These are phyloP conservation scores for Isaurus tuberculatus DNA, from an alignment of 92 coral and sea anemone species.

Conservation along the genomic window DNA sequence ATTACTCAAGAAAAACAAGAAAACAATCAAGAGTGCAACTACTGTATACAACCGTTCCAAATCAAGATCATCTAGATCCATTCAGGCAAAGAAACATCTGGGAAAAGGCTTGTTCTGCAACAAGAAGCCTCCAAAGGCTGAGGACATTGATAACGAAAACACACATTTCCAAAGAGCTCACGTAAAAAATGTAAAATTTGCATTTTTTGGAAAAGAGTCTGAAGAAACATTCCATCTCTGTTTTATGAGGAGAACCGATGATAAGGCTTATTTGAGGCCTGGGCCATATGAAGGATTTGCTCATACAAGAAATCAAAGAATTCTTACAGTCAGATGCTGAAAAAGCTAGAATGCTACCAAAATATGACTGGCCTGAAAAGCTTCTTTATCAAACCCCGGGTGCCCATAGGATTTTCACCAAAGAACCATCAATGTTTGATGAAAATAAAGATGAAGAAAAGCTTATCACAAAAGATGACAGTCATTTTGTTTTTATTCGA, in stretches of 20 bases:
- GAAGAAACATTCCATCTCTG: conserved; percentile 40
- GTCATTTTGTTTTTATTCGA: conserved; percentile 42
- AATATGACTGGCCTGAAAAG: conserved; percentile 23
- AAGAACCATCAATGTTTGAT: conserved; percentile 20
- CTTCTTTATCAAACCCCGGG: conserved; percentile 33
- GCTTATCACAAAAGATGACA: conserved; percentile 37
- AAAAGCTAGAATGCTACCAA: conserved; percentile 41
- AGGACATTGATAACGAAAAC: conserved; percentile 51
- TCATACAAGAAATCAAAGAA: conserved; percentile 50
- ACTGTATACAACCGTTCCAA: conserved; percentile 53
- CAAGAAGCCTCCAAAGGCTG: conserved; percentile 55
- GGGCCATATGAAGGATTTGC: conserved; percentile 56
- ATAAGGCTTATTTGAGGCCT: conserved; percentile 59
- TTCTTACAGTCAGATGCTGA: conserved; percentile 26
- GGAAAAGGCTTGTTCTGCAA: conserved; percentile 67
- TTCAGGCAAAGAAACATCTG: conserved; percentile 55
- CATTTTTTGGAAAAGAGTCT: conserved; percentile 46
- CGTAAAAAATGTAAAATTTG: conserved; percentile 41
- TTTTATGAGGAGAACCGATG: conserved; percentile 54
- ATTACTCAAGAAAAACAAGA: conserved; percentile 22
- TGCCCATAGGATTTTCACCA: conserved; percentile 46
- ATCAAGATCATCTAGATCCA: conserved; percentile 23
- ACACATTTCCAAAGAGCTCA: conserved; percentile 53
- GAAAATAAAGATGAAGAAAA: conserved; percentile 29
- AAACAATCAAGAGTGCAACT: conserved; percentile 28